Percentiles rank a stretch among this genome's conserved stretches.
Evolutionary conservation across 2,888 invertebrate genomes (phyloP).

Genomic region (Thereva unica): DNA sequence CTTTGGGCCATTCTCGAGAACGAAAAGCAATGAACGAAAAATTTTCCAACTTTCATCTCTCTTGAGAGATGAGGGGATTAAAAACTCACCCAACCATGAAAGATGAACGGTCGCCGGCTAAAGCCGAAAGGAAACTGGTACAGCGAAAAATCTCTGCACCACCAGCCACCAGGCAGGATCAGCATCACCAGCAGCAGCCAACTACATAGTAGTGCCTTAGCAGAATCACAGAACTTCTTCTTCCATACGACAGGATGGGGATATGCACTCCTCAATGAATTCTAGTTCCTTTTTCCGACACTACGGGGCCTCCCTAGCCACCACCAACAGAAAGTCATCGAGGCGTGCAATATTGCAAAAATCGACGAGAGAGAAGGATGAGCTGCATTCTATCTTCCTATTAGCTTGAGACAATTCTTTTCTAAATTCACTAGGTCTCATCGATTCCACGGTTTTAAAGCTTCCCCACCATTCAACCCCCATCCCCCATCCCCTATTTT

Average conservation of each 20-base stretch:
- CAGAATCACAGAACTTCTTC: too few species aligned
- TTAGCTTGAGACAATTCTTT: too few species aligned
- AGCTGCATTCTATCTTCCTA: too few species aligned
- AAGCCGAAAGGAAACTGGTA: background rate
- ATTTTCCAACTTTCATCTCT: conserved; percentile 1
- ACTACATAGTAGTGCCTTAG: too few species aligned
- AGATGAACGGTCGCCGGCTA: background rate
- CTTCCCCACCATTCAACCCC: conserved; percentile 1
- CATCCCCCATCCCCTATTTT: background rate
- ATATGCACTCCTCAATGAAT: too few species aligned
- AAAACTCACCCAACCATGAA: background rate
- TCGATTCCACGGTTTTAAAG: background rate
- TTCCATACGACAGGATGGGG: too few species aligned
- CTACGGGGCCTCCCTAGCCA: too few species aligned
- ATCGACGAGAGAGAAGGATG: too few species aligned
- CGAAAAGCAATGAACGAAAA: conserved; percentile 8
- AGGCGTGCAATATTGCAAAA: too few species aligned
- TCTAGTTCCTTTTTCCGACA: too few species aligned
- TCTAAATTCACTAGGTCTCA: background rate
- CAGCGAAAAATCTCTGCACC: background rate
- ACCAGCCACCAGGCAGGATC: conserved; percentile 6
- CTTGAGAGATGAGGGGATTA: conserved; percentile 12
- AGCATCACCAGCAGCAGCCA: too few species aligned
- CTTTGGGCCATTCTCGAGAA: background rate
- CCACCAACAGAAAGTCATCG: too few species aligned